Conservation (phyloP, 1,140 invertebrate species). For the Saxidomus purpurata region DNA sequence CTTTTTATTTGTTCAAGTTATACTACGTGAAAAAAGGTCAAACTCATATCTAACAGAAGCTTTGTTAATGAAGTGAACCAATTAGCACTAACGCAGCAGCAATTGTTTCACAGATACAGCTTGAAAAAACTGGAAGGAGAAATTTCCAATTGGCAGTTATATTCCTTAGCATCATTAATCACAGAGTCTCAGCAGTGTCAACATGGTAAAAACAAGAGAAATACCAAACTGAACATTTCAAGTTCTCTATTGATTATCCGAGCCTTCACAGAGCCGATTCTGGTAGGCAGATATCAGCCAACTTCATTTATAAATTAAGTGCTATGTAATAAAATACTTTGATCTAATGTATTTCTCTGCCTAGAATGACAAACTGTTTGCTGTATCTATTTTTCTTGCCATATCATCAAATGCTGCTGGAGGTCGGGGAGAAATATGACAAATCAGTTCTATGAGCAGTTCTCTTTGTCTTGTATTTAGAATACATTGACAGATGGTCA, state of each 20-base stretch:
- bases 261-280: background rate
- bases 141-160: conserved; percentile 17
- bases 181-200: conserved; percentile 34
- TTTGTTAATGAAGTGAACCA: conserved; percentile 17
- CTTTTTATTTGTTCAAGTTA: no score
- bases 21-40: conserved; percentile 28
- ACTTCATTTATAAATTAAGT: conserved; percentile 67
- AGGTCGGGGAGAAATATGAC: conserved; percentile 13
- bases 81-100: background rate
- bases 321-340: conserved; percentile 62
- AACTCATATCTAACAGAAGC: background rate
- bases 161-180: conserved; percentile 32
- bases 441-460: background rate
- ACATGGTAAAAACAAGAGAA: conserved; percentile 53
- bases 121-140: background rate
- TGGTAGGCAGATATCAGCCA: background rate
- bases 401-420: background rate
- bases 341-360: conserved; percentile 50
- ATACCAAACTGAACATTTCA: conserved; percentile 23
- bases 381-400: background rate
- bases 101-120: conserved; percentile 1
- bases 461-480: conserved; percentile 28
- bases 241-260: conserved; percentile 33
- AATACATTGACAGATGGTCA: conserved; percentile 34
- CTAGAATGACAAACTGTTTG: conserved; percentile 10